Conservation (phyloP, 2,113 vertebrate genomes). For the Steatornis caripensis region DNA sequence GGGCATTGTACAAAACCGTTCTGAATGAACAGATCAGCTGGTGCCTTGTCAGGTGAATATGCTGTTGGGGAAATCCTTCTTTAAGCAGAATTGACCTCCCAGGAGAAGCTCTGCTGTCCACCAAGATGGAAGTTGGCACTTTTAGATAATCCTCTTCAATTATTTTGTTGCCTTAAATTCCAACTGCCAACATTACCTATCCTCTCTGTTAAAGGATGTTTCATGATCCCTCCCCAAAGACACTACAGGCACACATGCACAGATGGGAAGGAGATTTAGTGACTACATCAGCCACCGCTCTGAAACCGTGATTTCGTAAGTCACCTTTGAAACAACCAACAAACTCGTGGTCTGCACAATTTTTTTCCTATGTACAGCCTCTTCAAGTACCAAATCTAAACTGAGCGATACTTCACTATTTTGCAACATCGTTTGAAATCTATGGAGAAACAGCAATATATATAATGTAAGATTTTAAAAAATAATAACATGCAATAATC, state of each 20-base stretch:
- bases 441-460: background rate
- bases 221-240: background rate
- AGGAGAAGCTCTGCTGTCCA: background rate
- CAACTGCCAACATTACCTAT: background rate
- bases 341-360: rapidly evolving
- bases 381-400: background rate
- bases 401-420: background rate
- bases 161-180: background rate
- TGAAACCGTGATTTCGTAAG: rapidly evolving
- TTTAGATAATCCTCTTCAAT: background rate
- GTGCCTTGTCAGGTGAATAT: background rate
- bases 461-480: background rate
- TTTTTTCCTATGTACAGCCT: background rate
- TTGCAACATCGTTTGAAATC: background rate
- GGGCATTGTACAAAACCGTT: background rate
- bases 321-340: background rate
- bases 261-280: background rate
- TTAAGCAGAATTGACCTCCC: background rate
- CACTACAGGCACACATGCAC: background rate
- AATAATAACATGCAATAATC: background rate
- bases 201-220: background rate
- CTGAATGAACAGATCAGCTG: background rate
- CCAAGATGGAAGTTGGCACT: background rate
- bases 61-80: background rate
- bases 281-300: background rate